Evolutionary conservation across 2,888 invertebrate species (phyloP).

Genomic region (Diaphora mendica): DNA sequence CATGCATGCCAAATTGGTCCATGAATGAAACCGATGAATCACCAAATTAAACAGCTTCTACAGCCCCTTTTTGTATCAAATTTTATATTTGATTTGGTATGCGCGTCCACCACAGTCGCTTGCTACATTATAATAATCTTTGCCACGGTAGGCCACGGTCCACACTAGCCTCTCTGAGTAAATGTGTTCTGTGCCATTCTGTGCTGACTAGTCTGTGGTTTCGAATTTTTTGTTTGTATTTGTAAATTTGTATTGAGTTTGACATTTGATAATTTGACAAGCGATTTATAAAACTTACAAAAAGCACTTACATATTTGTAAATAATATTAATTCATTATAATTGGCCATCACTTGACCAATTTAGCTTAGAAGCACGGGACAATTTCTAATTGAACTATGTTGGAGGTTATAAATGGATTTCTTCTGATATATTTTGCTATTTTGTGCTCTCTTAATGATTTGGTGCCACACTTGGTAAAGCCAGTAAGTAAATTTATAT

Average conservation of each 20-base stretch:
- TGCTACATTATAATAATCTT: no score
- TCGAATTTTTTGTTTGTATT: background rate
- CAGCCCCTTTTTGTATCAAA: no score
- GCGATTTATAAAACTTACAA: no score
- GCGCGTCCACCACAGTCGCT: no score
- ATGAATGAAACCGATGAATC: no score
- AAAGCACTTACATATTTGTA: background rate
- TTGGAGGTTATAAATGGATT: constrained; percentile 81
- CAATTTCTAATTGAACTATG: constrained; percentile 58
- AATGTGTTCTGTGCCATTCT: no score
- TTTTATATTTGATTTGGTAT: no score
- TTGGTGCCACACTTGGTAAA: constrained; percentile 79
- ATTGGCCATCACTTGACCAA: background rate
- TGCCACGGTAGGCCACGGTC: no score
- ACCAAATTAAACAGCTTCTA: no score
- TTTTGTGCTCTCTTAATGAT: constrained; percentile 79
- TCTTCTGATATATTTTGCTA: constrained; percentile 77
- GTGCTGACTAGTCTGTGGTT: background rate
- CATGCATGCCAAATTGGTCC: no score
- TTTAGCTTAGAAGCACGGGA: background rate
- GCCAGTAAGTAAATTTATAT: constrained; percentile 73
- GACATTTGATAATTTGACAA: background rate
- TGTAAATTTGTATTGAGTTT: no score
- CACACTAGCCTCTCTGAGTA: no score
- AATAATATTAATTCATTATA: background rate